Evolutionary conservation across 2,888 invertebrate genomes (phyloP).

Genomic region (Schrankia costaestrigalis): DNA sequence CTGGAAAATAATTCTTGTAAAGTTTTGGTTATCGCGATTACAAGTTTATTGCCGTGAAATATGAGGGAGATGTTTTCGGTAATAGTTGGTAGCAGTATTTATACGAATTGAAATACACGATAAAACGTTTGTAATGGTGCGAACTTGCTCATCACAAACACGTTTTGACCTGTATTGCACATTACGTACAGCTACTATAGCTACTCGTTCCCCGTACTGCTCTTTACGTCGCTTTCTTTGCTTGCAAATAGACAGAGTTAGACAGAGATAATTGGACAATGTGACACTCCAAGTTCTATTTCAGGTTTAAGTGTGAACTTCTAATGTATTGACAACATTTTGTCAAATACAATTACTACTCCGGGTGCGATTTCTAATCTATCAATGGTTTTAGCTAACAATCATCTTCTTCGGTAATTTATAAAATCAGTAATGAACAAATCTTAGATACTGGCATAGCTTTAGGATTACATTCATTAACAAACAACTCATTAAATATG

Average conservation of each 20-base stretch:
- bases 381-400: slow-evolving; percentile 8
- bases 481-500: slow-evolving; percentile 6
- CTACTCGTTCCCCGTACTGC: slow-evolving; percentile 1
- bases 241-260: slow-evolving; percentile 7
- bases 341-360: slow-evolving; percentile 3
- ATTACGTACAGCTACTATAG: slow-evolving; percentile 3
- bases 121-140: slow-evolving; percentile 5
- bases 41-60: slow-evolving; percentile 3
- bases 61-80: slow-evolving; percentile 4
- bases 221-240: slow-evolving; percentile 5
- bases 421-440: slow-evolving; percentile 7
- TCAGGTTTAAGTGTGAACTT: slow-evolving; percentile 9
- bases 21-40: slow-evolving; percentile 4
- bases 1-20: slow-evolving; percentile 6
- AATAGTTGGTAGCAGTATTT: slow-evolving; percentile 1
- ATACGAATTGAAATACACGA: slow-evolving; percentile 6
- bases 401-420: slow-evolving; percentile 6
- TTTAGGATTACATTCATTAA: slow-evolving; percentile 7
- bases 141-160: slow-evolving; percentile 5
- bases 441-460: slow-evolving; percentile 6
- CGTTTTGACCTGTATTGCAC: slow-evolving; percentile 6
- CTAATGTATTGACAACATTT: slow-evolving; percentile 7
- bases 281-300: slow-evolving; percentile 7
- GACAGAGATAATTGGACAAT: slow-evolving; percentile 3
- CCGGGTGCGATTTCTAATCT: slow-evolving; percentile 7